These are phyloP conservation scores for Cheilosia variabilis DNA, from an alignment of 2,888 invertebrate genomes.

Conservation along the genomic window DNA sequence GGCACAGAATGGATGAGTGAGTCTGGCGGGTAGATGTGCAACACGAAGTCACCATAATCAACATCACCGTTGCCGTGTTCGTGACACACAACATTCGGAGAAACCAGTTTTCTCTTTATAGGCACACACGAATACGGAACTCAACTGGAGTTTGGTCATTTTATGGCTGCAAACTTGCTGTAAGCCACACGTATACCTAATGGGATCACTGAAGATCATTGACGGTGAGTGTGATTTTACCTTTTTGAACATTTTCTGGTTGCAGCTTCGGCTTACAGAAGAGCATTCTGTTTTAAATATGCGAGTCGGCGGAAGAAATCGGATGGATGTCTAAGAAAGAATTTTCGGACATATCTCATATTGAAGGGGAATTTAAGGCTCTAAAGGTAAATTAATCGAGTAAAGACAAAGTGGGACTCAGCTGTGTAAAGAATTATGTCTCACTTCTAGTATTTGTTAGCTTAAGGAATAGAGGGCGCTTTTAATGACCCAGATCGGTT, in stretches of 20 bases:
- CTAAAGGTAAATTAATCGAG: too few relatives aligned
- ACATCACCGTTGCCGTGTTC: constrained; percentile 3
- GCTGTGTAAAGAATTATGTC: too few relatives aligned
- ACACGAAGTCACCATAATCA: constrained; percentile 12
- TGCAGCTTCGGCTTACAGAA: background rate
- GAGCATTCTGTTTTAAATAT: too few relatives aligned
- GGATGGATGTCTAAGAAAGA: background rate
- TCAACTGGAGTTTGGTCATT: constrained; percentile 28
- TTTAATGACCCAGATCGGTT: too few relatives aligned
- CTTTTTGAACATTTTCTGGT: constrained; percentile 10
- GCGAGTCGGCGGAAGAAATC: background rate
- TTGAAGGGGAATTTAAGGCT: too few relatives aligned
- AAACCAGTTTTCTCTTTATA: constrained; percentile 24
- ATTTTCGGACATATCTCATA: background rate
- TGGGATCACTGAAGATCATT: constrained; percentile 35
- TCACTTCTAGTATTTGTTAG: too few relatives aligned
- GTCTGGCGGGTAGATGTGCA: constrained; percentile 27
- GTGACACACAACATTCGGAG: constrained; percentile 39
- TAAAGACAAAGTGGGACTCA: too few relatives aligned
- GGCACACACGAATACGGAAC: constrained; percentile 15
- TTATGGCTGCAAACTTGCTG: constrained; percentile 7
- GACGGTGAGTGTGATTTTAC: background rate
- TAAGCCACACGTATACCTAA: constrained; percentile 2
- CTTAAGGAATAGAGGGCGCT: too few relatives aligned
- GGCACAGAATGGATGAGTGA: constrained; percentile 14